Percentiles rank a stretch among this genome's conserved stretches.
These are phyloP conservation scores for Oceanodroma leucorhoa DNA, from an alignment of 2,797 vertebrate species.

Conservation along the genomic window DNA sequence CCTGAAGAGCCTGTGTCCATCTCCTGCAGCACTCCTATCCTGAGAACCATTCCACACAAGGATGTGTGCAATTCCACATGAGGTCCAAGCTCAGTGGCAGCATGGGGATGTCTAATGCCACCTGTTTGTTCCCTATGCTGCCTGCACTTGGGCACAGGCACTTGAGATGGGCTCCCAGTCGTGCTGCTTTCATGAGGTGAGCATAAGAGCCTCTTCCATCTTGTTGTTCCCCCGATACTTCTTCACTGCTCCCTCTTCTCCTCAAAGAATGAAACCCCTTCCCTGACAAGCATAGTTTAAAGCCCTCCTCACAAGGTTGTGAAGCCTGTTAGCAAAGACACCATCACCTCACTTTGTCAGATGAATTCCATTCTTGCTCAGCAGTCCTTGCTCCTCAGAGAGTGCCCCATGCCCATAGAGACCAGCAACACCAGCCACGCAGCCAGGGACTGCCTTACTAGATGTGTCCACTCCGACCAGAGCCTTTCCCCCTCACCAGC, in stretches of 20 bases:
- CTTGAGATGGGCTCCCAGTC: not conserved
- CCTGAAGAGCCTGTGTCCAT: not conserved
- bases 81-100: not conserved
- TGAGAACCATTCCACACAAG: not conserved
- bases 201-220: not conserved
- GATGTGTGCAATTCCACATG: not conserved
- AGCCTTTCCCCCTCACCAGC: not conserved
- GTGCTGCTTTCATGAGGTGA: not conserved
- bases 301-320: not conserved
- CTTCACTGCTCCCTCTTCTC: not conserved
- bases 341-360: not conserved
- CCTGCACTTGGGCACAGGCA: not conserved
- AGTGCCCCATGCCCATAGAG: not conserved
- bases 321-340: not conserved
- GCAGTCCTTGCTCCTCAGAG: not conserved
- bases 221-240: not conserved
- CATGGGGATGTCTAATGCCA: not conserved
- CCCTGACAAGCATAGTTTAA: not conserved
- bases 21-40: not conserved
- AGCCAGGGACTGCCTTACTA: not conserved
- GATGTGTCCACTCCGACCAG: not conserved
- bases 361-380: not conserved
- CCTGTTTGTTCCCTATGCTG: not conserved
- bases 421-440: not conserved
- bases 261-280: not conserved